These are phyloP conservation scores for Drosophila repleta DNA, from an alignment of 1,140 invertebrate genomes.

Conservation along the genomic window DNA sequence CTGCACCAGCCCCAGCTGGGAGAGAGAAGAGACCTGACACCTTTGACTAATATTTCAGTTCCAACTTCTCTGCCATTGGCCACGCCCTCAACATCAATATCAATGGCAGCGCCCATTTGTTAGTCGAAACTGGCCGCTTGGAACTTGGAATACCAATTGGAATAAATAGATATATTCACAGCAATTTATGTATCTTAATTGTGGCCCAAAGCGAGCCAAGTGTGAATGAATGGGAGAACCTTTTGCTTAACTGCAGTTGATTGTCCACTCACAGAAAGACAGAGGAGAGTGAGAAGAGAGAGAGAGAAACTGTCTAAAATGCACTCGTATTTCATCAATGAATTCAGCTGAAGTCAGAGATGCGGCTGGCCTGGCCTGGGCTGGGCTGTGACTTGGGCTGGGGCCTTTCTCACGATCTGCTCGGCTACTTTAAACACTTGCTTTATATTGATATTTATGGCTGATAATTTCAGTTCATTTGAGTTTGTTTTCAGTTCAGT, in stretches of 20 bases:
- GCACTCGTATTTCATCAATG: conserved; percentile 46
- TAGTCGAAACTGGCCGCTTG: conserved; percentile 3
- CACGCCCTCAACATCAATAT: conserved; percentile 7
- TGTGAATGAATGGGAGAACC: conserved; percentile 41
- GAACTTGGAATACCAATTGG: conserved; percentile 20
- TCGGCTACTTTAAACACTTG: conserved; percentile 42
- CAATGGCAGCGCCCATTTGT: conserved; percentile 5
- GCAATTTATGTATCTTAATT: conserved; percentile 55
- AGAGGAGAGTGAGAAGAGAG: neutral
- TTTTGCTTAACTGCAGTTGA: conserved; percentile 28
- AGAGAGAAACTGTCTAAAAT: conserved; percentile 6
- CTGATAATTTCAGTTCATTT: conserved; percentile 58
- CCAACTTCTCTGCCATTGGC: neutral
- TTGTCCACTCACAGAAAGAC: conserved; percentile 12
- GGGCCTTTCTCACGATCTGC: conserved; percentile 56
- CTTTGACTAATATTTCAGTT: neutral
- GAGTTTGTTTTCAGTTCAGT: conserved; percentile 48
- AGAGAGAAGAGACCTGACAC: neutral
- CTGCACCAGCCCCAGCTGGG: neutral
- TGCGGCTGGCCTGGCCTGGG: neutral
- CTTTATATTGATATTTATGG: conserved; percentile 69
- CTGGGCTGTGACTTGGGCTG: conserved; percentile 7
- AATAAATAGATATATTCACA: conserved; percentile 40
- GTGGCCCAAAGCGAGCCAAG: conserved; percentile 8
- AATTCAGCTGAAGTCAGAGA: conserved; percentile 1